These are phyloP conservation scores for Pelosia muscerda DNA, from an alignment of 2,888 invertebrate species.

Conservation along the genomic window DNA sequence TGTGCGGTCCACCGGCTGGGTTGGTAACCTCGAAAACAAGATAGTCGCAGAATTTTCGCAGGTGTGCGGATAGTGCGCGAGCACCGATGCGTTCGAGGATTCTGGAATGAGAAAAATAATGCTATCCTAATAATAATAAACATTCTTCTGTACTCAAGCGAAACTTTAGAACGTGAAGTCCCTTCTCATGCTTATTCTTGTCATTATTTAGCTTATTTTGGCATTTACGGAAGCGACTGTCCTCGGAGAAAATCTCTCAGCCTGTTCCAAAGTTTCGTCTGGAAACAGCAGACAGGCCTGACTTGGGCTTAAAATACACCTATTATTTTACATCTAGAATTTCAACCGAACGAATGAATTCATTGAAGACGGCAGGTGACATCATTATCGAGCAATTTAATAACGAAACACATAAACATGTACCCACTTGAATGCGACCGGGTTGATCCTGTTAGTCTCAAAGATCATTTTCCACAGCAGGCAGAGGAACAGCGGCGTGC, in stretches of 20 bases:
- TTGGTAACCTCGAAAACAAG: constrained; percentile 97
- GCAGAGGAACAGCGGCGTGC: constrained; percentile 96
- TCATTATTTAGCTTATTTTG: not conserved
- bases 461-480: constrained; percentile 98
- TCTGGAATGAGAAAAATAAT: constrained; percentile 75
- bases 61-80: constrained; percentile 95
- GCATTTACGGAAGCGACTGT: too few relatives aligned
- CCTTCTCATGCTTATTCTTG: not conserved
- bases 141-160: too few relatives aligned
- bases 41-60: constrained; percentile 98
- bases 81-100: constrained; percentile 98
- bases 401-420: constrained; percentile 16
- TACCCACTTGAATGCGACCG: constrained; percentile 96
- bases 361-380: not conserved
- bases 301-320: too few relatives aligned
- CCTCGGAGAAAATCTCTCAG: too few relatives aligned
- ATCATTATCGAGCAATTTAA: not conserved
- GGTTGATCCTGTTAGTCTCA: constrained; percentile 96
- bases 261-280: too few relatives aligned
- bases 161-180: not conserved
- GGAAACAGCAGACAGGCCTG: too few relatives aligned
- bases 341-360: too few relatives aligned
- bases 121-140: not conserved
- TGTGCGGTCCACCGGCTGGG: constrained; percentile 94
- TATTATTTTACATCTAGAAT: too few relatives aligned